Evolutionary conservation across 2,797 vertebrate species (phyloP), one percentile per base, ranked within the genome.

Genomic region (Cyclura pinguis): DNA sequence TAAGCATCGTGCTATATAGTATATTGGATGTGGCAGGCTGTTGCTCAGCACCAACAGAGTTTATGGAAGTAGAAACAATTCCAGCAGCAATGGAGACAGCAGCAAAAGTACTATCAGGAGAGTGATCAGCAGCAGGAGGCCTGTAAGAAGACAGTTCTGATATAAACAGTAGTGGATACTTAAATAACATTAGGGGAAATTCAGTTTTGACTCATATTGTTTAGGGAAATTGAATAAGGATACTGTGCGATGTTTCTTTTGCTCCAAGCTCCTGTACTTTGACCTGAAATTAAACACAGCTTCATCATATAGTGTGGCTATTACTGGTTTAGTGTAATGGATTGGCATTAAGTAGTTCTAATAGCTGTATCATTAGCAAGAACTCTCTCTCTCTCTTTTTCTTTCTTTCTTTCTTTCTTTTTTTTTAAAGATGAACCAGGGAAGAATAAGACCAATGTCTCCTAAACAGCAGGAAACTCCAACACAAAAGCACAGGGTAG

Each of bases 381-480:
- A 69, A 57, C 14, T 69, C 67, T 32, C 1, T 29, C 27, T 9
- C 64, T 27, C 6, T 9, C 27, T 29, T 12, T 47, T 4, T 47
- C 42, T 47, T 47, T 47, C 4, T 47, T 47, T 47, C 42, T 47
- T 47, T 3, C 42, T 47, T 47, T 47, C 42, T 47, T 47, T 47
- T 47, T 47, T 4, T 47, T 47, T 83, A 93, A 89, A 93, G 57
- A 81, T 47, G 84, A 93, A 82, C 35, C 18, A 76, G 62, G 69
- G 50, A 80, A 91, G 93, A 91, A 96, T 89, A 84, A 90, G 81
- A 38, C 29, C 38, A 67, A 14, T 91, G 85, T 92, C 88, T 84
- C 35, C 57, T 7, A 89, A 90, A 92, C 76, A 92, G 87, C 57
- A 88, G 18, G 1, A 0, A 0, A 92, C 9, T 84, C 74, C 91